A percentile compares a stretch with the other conserved stretches of the same genome.
Conservation (phyloP, 2,113 vertebrate species). For the Cyanoderma ruficeps region DNA sequence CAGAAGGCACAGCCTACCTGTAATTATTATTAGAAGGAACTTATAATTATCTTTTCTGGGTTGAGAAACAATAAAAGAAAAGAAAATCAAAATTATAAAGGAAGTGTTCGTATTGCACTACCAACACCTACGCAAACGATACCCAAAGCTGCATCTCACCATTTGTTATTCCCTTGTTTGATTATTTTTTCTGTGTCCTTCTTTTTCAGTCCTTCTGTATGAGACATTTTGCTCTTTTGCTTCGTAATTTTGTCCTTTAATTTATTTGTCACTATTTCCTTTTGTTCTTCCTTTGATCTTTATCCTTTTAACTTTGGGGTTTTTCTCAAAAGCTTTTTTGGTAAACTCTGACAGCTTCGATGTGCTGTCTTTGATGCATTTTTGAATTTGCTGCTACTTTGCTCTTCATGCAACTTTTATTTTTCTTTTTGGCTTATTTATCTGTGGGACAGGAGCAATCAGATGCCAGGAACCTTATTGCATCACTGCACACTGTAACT, state of each 20-base stretch:
- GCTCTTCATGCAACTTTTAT: not conserved
- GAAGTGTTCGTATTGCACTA: not conserved
- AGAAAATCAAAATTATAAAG: not conserved
- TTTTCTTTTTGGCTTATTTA: not conserved
- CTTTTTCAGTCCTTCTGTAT: not conserved
- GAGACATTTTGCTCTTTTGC: not conserved
- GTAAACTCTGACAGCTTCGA: not conserved
- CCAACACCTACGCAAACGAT: not conserved
- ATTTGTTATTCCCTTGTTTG: not conserved
- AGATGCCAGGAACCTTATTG: not conserved
- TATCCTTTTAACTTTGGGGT: not conserved
- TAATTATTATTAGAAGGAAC: not conserved
- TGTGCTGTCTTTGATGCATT: not conserved
- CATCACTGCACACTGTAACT: not conserved
- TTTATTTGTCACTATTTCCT: slow-evolving; percentile 9
- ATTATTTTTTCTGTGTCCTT: not conserved
- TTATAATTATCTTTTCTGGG: not conserved
- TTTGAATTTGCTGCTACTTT: not conserved
- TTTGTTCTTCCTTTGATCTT: slow-evolving; percentile 48
- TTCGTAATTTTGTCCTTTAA: slow-evolving; percentile 9
- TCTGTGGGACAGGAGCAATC: not conserved
- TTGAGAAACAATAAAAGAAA: not conserved
- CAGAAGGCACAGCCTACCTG: not conserved
- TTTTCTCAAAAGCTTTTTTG: not conserved
- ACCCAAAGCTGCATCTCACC: not conserved